Evolutionary conservation across 53 echinoderm and acorn worm species (phyloP).

Genomic region (Pentamera pediparva): DNA sequence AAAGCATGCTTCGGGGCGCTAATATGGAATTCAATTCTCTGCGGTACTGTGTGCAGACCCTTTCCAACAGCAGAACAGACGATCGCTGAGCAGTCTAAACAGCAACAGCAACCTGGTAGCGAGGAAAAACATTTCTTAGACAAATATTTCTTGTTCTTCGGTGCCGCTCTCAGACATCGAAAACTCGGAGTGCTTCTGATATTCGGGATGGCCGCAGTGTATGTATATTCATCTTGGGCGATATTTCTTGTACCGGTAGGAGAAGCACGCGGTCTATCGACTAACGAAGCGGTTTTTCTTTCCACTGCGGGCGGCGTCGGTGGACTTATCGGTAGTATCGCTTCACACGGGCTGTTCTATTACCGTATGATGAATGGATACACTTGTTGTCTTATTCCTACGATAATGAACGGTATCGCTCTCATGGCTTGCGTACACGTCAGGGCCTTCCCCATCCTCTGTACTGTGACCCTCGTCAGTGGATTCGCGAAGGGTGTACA

Average conservation of each 20-base stretch:
- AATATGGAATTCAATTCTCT: not conserved
- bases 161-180: not conserved
- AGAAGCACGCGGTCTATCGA: not conserved
- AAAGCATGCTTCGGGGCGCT: not conserved
- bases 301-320: not conserved
- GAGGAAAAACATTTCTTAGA: not conserved
- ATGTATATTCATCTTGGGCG: not conserved
- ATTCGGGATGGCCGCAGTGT: not conserved
- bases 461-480: not conserved
- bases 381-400: not conserved
- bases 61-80: too few relatives aligned
- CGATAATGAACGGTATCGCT: not conserved
- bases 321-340: not conserved
- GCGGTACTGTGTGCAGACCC: not conserved
- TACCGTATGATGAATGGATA: not conserved
- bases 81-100: too few relatives aligned
- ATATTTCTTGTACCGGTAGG: not conserved
- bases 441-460: not conserved
- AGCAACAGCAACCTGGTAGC: too few relatives aligned
- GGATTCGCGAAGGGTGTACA: not conserved
- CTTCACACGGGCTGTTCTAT: not conserved
- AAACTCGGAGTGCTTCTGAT: not conserved
- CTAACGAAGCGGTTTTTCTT: not conserved
- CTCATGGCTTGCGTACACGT: not conserved
- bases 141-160: not conserved